Evolutionary conservation across 2,888 invertebrate species (phyloP), one percentile per base, ranked within the genome.

Genomic region (Lymantria dispar): DNA sequence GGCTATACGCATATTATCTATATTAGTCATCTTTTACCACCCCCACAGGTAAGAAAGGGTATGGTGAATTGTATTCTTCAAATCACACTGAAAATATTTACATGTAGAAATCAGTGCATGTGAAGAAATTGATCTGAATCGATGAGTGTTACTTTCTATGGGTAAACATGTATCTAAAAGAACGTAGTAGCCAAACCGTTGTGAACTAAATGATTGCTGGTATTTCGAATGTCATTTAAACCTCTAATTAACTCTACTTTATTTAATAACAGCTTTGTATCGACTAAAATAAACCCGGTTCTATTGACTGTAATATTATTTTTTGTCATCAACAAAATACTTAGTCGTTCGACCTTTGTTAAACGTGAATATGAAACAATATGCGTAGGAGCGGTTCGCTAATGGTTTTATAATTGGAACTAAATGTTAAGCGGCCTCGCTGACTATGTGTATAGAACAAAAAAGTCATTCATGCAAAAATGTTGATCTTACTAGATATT

Each of bases 381-480:
- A 68, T 64, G 73, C 69, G 78, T 78, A 74, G 75, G 76, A 71
- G 74, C 64, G 45, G 51, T 51, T 54, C 48, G 53, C 71, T 83
- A 84, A 85, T 85, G 83, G 70, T 62, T 76, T 82, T 84, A 76
- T 87, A 86, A 85, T 85, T 79, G 76, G 76, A 77, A 68, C 67
- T 70, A 70, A 68, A 54, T 60, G 48, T 62, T 62, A 58, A 61
- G 57, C 52, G 72, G 10, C 22, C 22, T 5, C 22, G 22, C 2
- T 22, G 22, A 22, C 22, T 22, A 22, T 22, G 22, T 22, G 22
- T 3, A 22, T 22, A 22, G 22, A 22, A 22, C 22, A 22, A 36
- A 36, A 36, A 36, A 36, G 10, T 36, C n/a, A n/a, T 9, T n/a
- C 36, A 36, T 36, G 36, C 36, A 36, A 36, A 36, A 36, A 39